A percentile compares a stretch with the other conserved stretches of the same genome.
These are phyloP conservation scores for Spongilla lacustris DNA, from an alignment of 37 sponge, comb jelly and placozoan species.

Conservation along the genomic window DNA sequence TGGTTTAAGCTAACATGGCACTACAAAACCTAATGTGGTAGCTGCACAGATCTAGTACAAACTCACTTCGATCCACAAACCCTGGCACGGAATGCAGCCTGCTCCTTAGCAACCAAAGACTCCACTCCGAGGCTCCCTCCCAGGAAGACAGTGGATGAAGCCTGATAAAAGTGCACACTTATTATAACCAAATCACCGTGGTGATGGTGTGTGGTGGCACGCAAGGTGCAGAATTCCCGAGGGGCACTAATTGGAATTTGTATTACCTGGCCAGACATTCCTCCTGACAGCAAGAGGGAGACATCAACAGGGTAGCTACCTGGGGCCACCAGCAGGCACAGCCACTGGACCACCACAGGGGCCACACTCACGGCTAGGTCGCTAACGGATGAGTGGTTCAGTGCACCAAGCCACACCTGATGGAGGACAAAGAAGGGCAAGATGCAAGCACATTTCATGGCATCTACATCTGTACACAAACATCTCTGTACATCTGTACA, in stretches of 20 bases:
- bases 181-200: not conserved
- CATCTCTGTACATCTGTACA: too few species aligned
- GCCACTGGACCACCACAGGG: conserved; percentile 39
- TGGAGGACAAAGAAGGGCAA: not conserved
- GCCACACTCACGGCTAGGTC: not conserved
- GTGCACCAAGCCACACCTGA: conserved; percentile 38
- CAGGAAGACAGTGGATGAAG: conserved; percentile 34
- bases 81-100: conserved; percentile 51
- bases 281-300: conserved; percentile 19
- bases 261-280: too few species aligned
- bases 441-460: too few species aligned
- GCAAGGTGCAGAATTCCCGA: too few species aligned
- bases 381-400: not conserved
- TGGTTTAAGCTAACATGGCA: too few species aligned
- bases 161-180: not conserved
- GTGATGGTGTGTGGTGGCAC: not conserved
- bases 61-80: conserved; percentile 60
- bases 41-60: not conserved
- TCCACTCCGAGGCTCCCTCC: conserved; percentile 66
- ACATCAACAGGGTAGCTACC: conserved; percentile 28
- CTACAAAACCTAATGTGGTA: too few species aligned
- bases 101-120: conserved; percentile 36
- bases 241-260: not conserved
- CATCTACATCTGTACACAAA: too few species aligned
- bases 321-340: conserved; percentile 58